Percentiles rank a stretch among this genome's conserved stretches.
These are phyloP conservation scores for Thryonomys swinderianus DNA, from an alignment of 2,113 vertebrate species.

Conservation along the genomic window DNA sequence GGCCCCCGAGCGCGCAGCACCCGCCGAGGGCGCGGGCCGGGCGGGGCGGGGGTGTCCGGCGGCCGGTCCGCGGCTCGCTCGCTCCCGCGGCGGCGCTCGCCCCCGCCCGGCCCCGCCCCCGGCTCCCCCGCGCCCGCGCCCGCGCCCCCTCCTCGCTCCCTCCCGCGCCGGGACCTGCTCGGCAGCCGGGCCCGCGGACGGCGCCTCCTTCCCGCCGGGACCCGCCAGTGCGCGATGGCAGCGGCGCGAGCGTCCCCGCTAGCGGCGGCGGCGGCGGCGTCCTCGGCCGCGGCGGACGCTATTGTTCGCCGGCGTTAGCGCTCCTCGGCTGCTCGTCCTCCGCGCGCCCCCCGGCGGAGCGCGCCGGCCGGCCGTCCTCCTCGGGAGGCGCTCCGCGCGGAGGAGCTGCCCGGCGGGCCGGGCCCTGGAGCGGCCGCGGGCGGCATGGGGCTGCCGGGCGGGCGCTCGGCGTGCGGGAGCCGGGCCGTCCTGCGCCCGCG, in stretches of 20 bases:
- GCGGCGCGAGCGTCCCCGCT: constrained; percentile 70
- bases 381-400: constrained; percentile 67
- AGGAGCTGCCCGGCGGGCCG: constrained; percentile 74
- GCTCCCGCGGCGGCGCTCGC: constrained; percentile 50
- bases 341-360: constrained; percentile 83
- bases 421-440: constrained; percentile 81
- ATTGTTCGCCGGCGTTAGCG: constrained; percentile 89
- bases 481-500: constrained; percentile 54
- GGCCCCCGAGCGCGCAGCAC: no score
- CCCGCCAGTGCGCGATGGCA: constrained; percentile 85
- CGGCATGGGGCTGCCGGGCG: constrained; percentile 89
- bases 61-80: background rate
- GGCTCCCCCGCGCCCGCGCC: background rate
- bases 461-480: constrained; percentile 74
- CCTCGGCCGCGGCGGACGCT: constrained; percentile 80
- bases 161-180: background rate
- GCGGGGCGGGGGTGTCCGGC: background rate
- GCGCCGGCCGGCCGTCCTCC: constrained; percentile 56
- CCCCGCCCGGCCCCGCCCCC: constrained; percentile 45
- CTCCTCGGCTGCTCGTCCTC: constrained; percentile 78
- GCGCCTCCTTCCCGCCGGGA: constrained; percentile 77
- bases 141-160: background rate
- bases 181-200: constrained; percentile 89
- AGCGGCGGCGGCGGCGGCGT: constrained; percentile 1
- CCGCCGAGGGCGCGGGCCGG: no score